Conservation (phyloP, 2,113 vertebrate genomes). For the Reinhardtius hippoglossoides region DNA sequence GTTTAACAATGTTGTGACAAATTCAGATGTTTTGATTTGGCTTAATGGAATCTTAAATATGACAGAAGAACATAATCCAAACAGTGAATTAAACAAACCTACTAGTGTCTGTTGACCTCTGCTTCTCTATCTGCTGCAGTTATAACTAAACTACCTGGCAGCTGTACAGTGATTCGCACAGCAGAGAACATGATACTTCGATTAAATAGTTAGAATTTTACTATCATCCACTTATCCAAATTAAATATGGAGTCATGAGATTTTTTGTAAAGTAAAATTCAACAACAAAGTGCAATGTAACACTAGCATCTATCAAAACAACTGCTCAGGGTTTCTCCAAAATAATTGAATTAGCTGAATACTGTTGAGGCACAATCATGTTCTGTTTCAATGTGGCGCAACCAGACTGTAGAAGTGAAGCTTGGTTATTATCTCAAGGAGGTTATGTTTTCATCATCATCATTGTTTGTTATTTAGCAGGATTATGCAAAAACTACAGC, state of each 20-base stretch:
- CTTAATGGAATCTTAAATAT: constrained; percentile 6
- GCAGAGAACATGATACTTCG: too few relatives aligned
- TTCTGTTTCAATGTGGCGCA: background rate
- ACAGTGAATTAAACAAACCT: constrained; percentile 6
- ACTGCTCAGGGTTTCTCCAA: background rate
- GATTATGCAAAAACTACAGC: too few relatives aligned
- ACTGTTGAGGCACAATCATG: too few relatives aligned
- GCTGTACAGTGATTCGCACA: background rate
- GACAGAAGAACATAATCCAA: background rate
- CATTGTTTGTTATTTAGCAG: too few relatives aligned
- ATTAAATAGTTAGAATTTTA: too few relatives aligned
- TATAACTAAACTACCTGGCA: background rate
- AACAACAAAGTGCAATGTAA: too few relatives aligned
- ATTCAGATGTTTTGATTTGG: constrained; percentile 17
- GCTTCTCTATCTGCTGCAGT: background rate
- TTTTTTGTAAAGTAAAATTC: too few relatives aligned
- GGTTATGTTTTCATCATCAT: too few relatives aligned
- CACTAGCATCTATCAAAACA: too few relatives aligned
- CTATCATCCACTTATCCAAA: too few relatives aligned
- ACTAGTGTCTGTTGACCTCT: constrained; percentile 13
- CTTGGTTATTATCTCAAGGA: background rate
- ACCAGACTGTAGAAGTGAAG: background rate
- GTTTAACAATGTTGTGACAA: constrained; percentile 3
- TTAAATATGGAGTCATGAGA: too few relatives aligned
- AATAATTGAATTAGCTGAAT: background rate